Conservation (phyloP, 2,888 invertebrate species). For the Atrina japonica region DNA sequence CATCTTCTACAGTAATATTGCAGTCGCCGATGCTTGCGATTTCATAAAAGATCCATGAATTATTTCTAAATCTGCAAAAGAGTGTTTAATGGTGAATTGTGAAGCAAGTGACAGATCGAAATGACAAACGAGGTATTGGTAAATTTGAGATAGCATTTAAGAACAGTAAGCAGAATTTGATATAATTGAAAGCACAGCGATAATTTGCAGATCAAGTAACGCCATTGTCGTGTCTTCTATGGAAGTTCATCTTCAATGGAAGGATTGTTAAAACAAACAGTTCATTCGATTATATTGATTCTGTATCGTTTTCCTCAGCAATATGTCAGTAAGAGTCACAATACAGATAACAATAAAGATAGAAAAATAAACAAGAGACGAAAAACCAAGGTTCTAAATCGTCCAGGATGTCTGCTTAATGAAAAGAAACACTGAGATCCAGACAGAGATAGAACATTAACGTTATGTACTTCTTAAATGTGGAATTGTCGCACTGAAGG, state of each 20-base stretch:
- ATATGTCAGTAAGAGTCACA: no score
- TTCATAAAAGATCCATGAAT: slow-evolving; percentile 34
- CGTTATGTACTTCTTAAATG: no score
- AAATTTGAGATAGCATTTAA: slow-evolving; percentile 32
- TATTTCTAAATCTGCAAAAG: slow-evolving; percentile 29
- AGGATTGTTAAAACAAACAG: slow-evolving; percentile 14
- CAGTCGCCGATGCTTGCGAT: slow-evolving; percentile 14
- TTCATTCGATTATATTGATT: slow-evolving; percentile 12
- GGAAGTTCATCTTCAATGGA: slow-evolving; percentile 17
- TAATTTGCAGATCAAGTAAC: slow-evolving; percentile 26
- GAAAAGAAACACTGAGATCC: no score
- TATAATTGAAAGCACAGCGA: slow-evolving; percentile 26
- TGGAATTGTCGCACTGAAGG: no score
- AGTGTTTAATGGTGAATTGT: slow-evolving; percentile 31
- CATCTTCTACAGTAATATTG: slow-evolving; percentile 30
- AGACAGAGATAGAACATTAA: no score
- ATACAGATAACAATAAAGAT: background rate
- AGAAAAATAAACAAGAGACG: slow-evolving; percentile 5
- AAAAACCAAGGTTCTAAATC: no score
- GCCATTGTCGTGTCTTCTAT: slow-evolving; percentile 16
- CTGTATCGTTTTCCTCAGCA: background rate
- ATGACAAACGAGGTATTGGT: slow-evolving; percentile 30
- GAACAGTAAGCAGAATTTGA: slow-evolving; percentile 28
- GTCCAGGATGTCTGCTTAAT: no score
- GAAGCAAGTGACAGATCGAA: slow-evolving; percentile 19